Conservation (phyloP, 2,888 invertebrate genomes). For the Luffia ferchaultella region DNA sequence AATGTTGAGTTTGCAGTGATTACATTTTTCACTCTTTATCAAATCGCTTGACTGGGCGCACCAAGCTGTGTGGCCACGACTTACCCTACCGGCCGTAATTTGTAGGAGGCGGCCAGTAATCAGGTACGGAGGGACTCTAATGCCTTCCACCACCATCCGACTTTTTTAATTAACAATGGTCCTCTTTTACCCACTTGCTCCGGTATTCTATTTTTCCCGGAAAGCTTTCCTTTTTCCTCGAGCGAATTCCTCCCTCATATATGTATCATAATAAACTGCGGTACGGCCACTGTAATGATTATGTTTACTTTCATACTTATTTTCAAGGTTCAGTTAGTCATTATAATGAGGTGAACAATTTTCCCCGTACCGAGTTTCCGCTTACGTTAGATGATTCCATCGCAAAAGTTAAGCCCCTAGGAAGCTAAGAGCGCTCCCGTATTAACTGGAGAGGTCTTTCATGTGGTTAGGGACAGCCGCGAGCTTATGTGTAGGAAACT, state of each 20-base stretch:
- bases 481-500: constrained; percentile 40
- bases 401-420: constrained; percentile 1
- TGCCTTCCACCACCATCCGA: constrained; percentile 21
- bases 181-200: constrained; percentile 13
- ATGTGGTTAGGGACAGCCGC: constrained; percentile 44
- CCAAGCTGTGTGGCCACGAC: too few relatives aligned
- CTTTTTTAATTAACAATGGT: constrained; percentile 28
- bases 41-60: too few relatives aligned
- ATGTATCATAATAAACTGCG: neutral
- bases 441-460: constrained; percentile 14
- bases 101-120: constrained; percentile 16
- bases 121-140: constrained; percentile 22
- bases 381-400: neutral
- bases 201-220: constrained; percentile 1
- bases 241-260: constrained; percentile 7
- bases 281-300: neutral
- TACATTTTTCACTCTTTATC: too few relatives aligned
- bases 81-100: constrained; percentile 3
- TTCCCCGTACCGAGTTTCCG: neutral
- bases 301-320: neutral
- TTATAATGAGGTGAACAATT: neutral
- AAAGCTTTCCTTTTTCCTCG: constrained; percentile 6
- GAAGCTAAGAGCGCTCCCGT: constrained; percentile 4
- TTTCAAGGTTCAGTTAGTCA: neutral
- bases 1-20: too few relatives aligned